Conservation (phyloP, 2,113 vertebrate genomes). For the Hippocampus zosterae region DNA sequence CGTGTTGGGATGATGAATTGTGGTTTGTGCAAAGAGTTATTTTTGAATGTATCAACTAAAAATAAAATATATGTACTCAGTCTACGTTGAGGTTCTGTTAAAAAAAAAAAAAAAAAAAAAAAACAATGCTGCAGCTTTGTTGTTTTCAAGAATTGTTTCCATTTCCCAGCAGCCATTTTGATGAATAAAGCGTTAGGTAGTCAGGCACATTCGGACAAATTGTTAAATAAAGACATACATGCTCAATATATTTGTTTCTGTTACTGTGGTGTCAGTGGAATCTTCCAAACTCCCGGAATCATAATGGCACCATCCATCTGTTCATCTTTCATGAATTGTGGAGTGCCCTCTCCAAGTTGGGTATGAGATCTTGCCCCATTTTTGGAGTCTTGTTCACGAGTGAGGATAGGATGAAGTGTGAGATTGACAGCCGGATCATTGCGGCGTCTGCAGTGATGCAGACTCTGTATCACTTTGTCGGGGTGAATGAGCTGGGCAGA, state of each 20-base stretch:
- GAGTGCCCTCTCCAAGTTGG: too few relatives aligned
- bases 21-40: not conserved
- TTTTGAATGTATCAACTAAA: not conserved
- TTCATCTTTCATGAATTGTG: not conserved
- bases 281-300: not conserved
- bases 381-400: too few relatives aligned
- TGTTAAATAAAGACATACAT: too few relatives aligned
- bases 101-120: not conserved
- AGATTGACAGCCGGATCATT: too few relatives aligned
- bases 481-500: too few relatives aligned
- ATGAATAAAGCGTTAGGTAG: not conserved
- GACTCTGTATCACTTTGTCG: too few relatives aligned
- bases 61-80: too few relatives aligned
- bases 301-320: not conserved
- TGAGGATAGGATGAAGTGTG: too few relatives aligned
- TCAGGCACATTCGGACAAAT: not conserved
- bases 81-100: not conserved
- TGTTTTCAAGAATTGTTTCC: not conserved
- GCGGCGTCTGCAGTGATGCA: too few relatives aligned
- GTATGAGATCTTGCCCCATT: too few relatives aligned
- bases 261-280: not conserved
- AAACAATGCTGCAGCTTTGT: not conserved
- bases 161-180: not conserved
- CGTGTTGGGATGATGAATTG: not conserved
- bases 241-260: not conserved